Base-by-base conservation (phyloP, 2,113 vertebrate genomes). In the Thamnaconus septentrionalis region DNA sequence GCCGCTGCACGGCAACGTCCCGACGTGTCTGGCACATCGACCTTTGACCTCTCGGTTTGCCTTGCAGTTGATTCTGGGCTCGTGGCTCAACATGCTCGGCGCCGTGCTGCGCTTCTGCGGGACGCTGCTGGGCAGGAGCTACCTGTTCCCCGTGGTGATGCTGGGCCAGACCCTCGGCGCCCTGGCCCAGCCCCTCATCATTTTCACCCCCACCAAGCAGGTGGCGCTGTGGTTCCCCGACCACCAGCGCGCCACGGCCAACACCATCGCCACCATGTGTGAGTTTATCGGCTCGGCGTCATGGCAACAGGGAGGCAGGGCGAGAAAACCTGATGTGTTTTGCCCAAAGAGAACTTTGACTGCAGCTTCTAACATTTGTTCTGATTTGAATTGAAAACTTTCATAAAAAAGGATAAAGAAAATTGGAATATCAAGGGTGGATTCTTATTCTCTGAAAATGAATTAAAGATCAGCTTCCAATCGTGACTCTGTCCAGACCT, bases 221-320 rank as follows among this genome's bases (percentile, higher is more conserved):
- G 96, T 96, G 2, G 94, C 95, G 0, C 68, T 97, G 8, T 98
- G 97, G 97, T 98, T 99, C 76, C 96, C 97, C 0, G 94, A 97
- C 43, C 86, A 95, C 64, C 96, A 98, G 82, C 90, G 96, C 39
- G 93, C 94, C 3, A 96, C 92, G 0, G 96, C 96, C 44, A 98
- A 98, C 88, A 95, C 90, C 90, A 87, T 97, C 0, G 92, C 93
- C 65, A 96, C 95, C 0, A 97, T 98, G 96, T 93, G 96, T 98
- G 89, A 96, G 94, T 89, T 61, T 48, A 8, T 49, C 3, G 3
- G 12, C 18, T 63, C 8, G 10, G 59, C 41, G 5, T 10, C 5
- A 54, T 39, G 43, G 18, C 18, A 31, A 31, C 18, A 31, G 18
- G 18, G 18, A 31, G 18, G 18, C 18, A 31, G 18, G 18, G 18